Conservation (phyloP, 2,797 vertebrate species). For the Cossypha polioptera region DNA sequence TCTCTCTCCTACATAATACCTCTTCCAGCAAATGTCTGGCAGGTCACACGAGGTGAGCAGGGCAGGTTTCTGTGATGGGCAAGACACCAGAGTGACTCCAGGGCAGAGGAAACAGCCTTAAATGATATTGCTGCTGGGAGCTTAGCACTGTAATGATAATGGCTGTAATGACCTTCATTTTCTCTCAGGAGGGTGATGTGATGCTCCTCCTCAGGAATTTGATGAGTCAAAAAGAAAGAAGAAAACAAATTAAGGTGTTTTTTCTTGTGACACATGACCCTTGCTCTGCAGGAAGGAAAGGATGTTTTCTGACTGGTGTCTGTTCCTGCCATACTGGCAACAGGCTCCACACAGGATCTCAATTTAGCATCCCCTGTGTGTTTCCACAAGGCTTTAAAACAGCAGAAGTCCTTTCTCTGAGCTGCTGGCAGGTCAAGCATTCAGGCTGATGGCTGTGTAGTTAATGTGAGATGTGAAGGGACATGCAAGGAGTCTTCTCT, state of each 20-base stretch:
- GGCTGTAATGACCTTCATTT: neutral
- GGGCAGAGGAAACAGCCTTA: neutral
- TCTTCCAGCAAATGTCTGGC: neutral
- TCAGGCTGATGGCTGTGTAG: neutral
- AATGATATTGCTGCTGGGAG: neutral
- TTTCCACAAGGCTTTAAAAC: neutral
- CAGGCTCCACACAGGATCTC: neutral
- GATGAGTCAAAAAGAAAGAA: neutral
- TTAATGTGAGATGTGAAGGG: neutral
- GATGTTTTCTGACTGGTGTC: neutral
- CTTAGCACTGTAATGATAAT: neutral
- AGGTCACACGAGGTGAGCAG: neutral
- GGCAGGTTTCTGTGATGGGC: neutral
- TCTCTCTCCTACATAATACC: neutral
- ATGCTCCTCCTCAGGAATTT: neutral
- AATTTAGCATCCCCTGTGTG: neutral
- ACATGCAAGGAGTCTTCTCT: neutral
- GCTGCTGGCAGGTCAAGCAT: neutral
- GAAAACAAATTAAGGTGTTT: neutral
- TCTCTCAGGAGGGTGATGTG: neutral
- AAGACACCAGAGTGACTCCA: neutral
- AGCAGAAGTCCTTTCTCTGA: neutral
- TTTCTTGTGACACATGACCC: accelerated
- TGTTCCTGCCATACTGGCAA: neutral
- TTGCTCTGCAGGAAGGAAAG: neutral